Evolutionary conservation across 2,888 invertebrate genomes (phyloP), one percentile per base, ranked within the genome.

Genomic region (Gymnoscelis rufifasciata): DNA sequence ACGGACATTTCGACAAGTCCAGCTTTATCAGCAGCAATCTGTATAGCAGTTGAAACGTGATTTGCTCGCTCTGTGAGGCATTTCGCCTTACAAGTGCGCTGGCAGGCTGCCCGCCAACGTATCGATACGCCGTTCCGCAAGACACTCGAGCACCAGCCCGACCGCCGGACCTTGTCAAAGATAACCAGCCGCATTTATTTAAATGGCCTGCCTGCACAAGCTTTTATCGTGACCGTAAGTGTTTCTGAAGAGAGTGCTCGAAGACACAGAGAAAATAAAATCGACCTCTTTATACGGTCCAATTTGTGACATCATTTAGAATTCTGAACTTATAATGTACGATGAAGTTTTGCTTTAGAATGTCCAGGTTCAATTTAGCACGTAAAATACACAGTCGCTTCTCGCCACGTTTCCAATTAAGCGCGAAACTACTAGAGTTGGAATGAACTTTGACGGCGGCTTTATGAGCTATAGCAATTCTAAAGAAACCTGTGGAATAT

Each of bases 81-180:
- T 7, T 11, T 19, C 8, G 19, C 23, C 45, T 24, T 35, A 12
- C 28, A 28, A 6, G n/a, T n/a, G n/a, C 19, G 33, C 24, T 27
- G 31, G 23, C 38, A 44, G 38, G 38, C 49, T 44, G 24, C 44
- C 38, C 44, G 27, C 41, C 31, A 41, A 43, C 41, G 41, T 38
- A 38, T 44, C 40, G 38, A 38, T 42, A 47, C 23, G 44, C 44
- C 41, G 44, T 49, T 44, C 28, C 14, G 15, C 44, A 44, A 44
- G 41, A 38, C 8, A 44, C 43, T 26, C 31, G 13, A 31, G 40
- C 37, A 31, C 19, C 27, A 15, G 36, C 12, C 8, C 14, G 1
- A 30, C 15, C 30, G 29, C 29, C 29, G 27, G 14, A 38, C 12
- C 27, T 27, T 47, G 37, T 38, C 29, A 11, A 23, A 30, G 31